phyloP scores from a whole-genome alignment of 2,113 vertebrate genomes.

The Petrocephalus microphthalmus region DNA sequence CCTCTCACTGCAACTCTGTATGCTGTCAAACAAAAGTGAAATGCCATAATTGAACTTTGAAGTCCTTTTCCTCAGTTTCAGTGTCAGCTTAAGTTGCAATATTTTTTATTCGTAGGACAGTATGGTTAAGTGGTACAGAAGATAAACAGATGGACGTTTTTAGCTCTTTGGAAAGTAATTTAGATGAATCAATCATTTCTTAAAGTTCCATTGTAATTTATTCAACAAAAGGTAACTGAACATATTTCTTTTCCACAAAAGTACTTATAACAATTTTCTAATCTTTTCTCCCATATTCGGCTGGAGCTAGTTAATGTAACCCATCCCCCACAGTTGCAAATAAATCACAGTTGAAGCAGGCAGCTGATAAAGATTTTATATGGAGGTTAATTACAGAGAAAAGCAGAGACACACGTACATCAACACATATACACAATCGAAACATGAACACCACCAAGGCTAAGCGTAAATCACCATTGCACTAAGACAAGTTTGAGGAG shows the following conservation, averaged over 20 bases:
- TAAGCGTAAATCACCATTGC: conserved; percentile 31
- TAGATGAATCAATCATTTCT: background rate
- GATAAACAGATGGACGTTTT: background rate
- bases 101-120: background rate
- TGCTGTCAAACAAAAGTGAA: background rate
- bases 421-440: conserved; percentile 67
- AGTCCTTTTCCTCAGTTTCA: background rate
- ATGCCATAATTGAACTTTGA: background rate
- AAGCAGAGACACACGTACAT: conserved; percentile 65
- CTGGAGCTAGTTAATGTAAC: background rate
- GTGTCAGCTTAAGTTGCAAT: background rate
- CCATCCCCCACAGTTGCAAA: background rate
- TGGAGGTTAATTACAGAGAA: conserved; percentile 69
- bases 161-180: background rate
- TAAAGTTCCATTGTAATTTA: background rate
- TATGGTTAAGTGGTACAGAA: background rate
- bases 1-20: background rate
- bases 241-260: background rate
- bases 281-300: background rate
- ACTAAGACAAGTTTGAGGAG: conserved; percentile 1
- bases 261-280: background rate
- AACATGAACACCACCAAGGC: conserved; percentile 52
- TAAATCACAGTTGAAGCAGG: background rate
- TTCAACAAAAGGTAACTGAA: conserved; percentile 3
- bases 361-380: conserved; percentile 72